Evolutionary conservation across 2,797 vertebrate species (phyloP), one percentile per base, ranked within the genome.

Genomic region (Epinephelus malabaricus): DNA sequence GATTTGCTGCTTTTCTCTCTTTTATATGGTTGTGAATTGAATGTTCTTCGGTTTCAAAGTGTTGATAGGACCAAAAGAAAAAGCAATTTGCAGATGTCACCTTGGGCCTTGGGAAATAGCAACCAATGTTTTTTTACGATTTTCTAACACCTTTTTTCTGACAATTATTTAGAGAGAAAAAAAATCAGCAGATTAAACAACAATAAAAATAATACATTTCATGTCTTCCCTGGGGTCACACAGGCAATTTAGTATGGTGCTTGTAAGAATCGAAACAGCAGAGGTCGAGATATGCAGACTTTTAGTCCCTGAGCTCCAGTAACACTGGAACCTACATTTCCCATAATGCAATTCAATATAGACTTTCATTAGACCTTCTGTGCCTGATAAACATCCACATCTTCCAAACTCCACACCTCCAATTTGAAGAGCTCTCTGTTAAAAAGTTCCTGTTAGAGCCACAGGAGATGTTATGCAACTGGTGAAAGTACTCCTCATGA

Each of bases 251-350:
- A 38, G 54, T 49, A 27, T 5, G 59, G 61, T 1, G 5, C 45
- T 45, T 60, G 56, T 14, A 1, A 75, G 58, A 34, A 34, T 34
- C 7, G 7, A 34, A 34, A n/a, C 43, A 46, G 54, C 3, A 73
- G 10, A 51, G n/a, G 27, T 61, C 0, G 4, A 54, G 15, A 54
- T 38, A 65, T 34, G 7, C 10, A 46, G 34, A 58, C 25, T 2
- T 64, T 62, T 49, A 34, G 38, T 60, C 7, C n/a, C 12, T 15
- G 2, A 70, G 2, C 49, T 61, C 30, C 10, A 53, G 46, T 58
- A 59, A 56, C 14, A 15, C 21, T 69, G 15, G 17, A 60, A 18
- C 45, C n/a, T 23, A 62, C 53, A 67, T 71, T 76, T 47, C 15
- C 78, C 40, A 67, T 19, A 55, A 69, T 50, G 25, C 73, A 49